Percentiles rank a stretch among this genome's conserved stretches.
phyloP scores from a whole-genome alignment of 2,888 invertebrate genomes.

The Baccha elongata region DNA sequence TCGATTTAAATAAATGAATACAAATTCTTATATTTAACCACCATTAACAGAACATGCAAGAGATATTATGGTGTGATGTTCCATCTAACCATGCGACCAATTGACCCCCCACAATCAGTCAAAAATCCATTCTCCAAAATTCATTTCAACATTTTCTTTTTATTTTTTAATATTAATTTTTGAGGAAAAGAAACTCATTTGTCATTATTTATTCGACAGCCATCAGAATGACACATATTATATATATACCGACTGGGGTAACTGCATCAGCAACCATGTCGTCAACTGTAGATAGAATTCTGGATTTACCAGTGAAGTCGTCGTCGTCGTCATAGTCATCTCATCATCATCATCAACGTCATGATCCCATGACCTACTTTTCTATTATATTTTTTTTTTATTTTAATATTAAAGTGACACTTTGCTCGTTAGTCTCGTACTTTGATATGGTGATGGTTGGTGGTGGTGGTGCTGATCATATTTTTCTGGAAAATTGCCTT shows the following conservation, averaged over 20 bases:
- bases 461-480: conserved; percentile 46
- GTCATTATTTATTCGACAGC: conserved; percentile 73
- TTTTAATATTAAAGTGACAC: conserved; percentile 61
- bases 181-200: conserved; percentile 71
- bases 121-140: conserved; percentile 37
- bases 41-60: conserved; percentile 36
- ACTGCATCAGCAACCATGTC: conserved; percentile 27
- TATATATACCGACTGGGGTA: conserved; percentile 13
- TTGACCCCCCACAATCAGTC: conserved; percentile 67
- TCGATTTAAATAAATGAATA: conserved; percentile 71
- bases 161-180: conserved; percentile 21
- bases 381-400: conserved; percentile 15
- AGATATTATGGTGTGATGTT: conserved; percentile 12
- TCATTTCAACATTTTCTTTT: conserved; percentile 12
- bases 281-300: conserved; percentile 14
- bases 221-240: conserved; percentile 61
- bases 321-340: conserved; percentile 27
- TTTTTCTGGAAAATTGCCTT: conserved; percentile 44
- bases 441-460: conserved; percentile 15
- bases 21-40: conserved; percentile 59
- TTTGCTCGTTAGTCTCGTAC: conserved; percentile 60
- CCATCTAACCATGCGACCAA: conserved; percentile 27
- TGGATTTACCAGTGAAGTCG: conserved; percentile 18
- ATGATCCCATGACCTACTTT: conserved; percentile 65
- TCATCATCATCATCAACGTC: conserved; percentile 36